Conservation (phyloP, 2,888 invertebrate genomes). For the Diplolepis rosae region DNA sequence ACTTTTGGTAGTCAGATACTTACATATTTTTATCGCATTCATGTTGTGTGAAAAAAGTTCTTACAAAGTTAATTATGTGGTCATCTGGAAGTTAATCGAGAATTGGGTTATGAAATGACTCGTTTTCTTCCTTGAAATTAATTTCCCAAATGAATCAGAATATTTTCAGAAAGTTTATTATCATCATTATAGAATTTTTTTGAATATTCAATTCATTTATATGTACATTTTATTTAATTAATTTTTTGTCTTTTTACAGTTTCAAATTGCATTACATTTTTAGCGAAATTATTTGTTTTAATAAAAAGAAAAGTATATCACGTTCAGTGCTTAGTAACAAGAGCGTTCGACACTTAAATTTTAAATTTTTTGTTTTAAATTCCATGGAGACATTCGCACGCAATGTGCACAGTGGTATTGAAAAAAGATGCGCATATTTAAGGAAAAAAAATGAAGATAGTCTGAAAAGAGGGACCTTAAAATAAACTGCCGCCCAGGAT, state of each 20-base stretch:
- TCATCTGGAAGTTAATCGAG: neutral
- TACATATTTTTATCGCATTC: neutral
- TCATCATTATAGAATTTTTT: no score
- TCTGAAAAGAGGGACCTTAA: conserved; percentile 50
- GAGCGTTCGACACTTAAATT: neutral
- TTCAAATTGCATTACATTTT: neutral
- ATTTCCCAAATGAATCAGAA: neutral
- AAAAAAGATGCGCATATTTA: conserved; percentile 28
- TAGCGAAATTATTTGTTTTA: neutral
- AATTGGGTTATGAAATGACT: neutral
- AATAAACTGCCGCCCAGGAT: conserved; percentile 57
- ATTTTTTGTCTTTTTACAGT: neutral
- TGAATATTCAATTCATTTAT: no score
- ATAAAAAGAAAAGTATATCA: no score
- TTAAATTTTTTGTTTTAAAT: neutral
- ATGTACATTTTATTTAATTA: no score
- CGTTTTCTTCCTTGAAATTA: neutral
- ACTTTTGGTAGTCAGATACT: no score
- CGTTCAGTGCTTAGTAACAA: neutral
- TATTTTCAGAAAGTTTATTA: neutral
- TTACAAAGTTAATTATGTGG: neutral
- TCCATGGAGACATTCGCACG: neutral
- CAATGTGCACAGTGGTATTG: neutral
- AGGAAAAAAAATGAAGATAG: conserved; percentile 44
- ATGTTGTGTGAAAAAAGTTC: neutral